Base-by-base conservation (phyloP, 2,888 invertebrate genomes). In the Tinea trinotella region DNA sequence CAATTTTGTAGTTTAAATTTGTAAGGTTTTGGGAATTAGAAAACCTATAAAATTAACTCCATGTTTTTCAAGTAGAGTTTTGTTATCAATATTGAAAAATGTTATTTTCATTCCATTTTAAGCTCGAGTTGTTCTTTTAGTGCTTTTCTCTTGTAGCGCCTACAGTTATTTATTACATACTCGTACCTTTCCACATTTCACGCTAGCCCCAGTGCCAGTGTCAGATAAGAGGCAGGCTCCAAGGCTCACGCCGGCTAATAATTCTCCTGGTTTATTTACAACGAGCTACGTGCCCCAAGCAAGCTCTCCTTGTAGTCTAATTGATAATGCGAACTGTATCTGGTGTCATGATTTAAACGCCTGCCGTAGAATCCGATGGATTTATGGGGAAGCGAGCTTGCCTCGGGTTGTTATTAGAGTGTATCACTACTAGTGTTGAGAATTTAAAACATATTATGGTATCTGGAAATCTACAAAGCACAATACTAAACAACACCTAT, bases 241-340 rank as follows among this genome's bases (percentile, higher is more conserved):
- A 24, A 48, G 48, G 52, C 70, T 71, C 67, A 70, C 67, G 70
- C 70, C 72, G 64, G 59, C 67, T 66, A 71, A 71, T 80, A 78
- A 80, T 71, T 80, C 77, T 76, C 65, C 60, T 65, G 63, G 66
- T 73, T 77, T 82, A 82, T 84, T 83, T 81, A 82, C 77, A 71
- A 75, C 68, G 68, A 70, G 76, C 75, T 76, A 78, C 76, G 74
- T 73, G 76, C 77, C 70, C 70, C 67, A 66, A 78, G 76, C 79
- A 64, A 68, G 68, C 67, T 67, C 72, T 69, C 69, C 67, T 63
- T 67, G 58, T 56, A 62, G 68, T 70, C 70, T 80, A 78, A 80
- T 80, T 79, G 80, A 79, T 80, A 76, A 76, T 68, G 69, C 66
- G 71, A 64, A 67, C 68, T 74, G 74, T 80, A 78, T 76, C 78